phyloP scores from a whole-genome alignment of 2,113 vertebrate genomes.

The Rattus norvegicus region GRCr8 NC_086034.1:46497001-46497500 shows the following conservation, averaged over 20 bases:
- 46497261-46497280: conserved; percentile 73
- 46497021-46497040: background rate
- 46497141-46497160: conserved; percentile 80
- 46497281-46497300: conserved; percentile 70
- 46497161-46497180: conserved; percentile 67
- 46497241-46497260: conserved; percentile 69
- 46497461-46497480: background rate
- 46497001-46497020: conserved; percentile 13
- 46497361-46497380: conserved; percentile 58
- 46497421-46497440: background rate
- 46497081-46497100: conserved; percentile 70
- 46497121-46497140: conserved; percentile 74
- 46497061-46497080: conserved; percentile 60
- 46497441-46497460: conserved; percentile 38
- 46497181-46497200: conserved; percentile 47
- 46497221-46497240: conserved; percentile 64
- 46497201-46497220: conserved; percentile 24
- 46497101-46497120: conserved; percentile 75
- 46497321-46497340: conserved; percentile 70
- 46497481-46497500: background rate
- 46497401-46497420: background rate
- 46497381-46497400: conserved; percentile 55
- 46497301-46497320: conserved; percentile 74
- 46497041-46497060: conserved; percentile 14
- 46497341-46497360: conserved; percentile 73